Base-by-base conservation (phyloP, 2,113 vertebrate species). In the Pyxicephalus adspersus region DNA sequence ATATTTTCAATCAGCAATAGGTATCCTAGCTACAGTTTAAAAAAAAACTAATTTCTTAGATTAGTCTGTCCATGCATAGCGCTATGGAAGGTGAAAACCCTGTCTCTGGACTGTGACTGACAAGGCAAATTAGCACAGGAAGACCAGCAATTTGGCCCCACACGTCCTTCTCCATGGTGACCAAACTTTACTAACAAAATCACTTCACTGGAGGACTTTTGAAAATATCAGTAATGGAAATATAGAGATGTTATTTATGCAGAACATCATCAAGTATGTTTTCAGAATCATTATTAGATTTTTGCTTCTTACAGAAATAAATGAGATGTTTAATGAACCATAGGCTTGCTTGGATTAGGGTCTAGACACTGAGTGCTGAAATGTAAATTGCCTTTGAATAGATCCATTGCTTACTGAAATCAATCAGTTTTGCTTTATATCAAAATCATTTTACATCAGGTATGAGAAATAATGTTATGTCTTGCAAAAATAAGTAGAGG, bases 301-400 rank as follows among this genome's bases (percentile, higher is more conserved):
- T 65, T 66, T 64, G 63, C 76, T 77, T 65, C 51, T n/a, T 65
- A 55, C 63, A 31, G 63, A 77, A 77, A 77, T 52, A 52, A 66
- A 77, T 65, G 63, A 64, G 76, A 25, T 77, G 76, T 65, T 54
- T 77, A 77, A 77, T 77, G 76, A 77, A 77, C 25, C 63, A 64
- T 66, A 54, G 26, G 22, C 63, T 66, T 77, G 45, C 45, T 65
- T 65, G 63, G 38, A 54, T 51, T 77, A 64, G 26, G 63, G 63
- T 77, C 60, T 64, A 77, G 76, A 66, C 63, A 77, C 22, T 65
- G 50, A 55, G 60, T 64, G 64, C 50, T 64, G 75, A 64, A 64
- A 45, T 77, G 60, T 55, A 77, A 77, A 77, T 77, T 66, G 50
- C 29, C 63, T 77, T 77, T 65, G 76, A 65, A 54, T 77, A 77